These are phyloP conservation scores for Trisateles emortualis DNA, from an alignment of 2,888 invertebrate species.

Conservation along the genomic window DNA sequence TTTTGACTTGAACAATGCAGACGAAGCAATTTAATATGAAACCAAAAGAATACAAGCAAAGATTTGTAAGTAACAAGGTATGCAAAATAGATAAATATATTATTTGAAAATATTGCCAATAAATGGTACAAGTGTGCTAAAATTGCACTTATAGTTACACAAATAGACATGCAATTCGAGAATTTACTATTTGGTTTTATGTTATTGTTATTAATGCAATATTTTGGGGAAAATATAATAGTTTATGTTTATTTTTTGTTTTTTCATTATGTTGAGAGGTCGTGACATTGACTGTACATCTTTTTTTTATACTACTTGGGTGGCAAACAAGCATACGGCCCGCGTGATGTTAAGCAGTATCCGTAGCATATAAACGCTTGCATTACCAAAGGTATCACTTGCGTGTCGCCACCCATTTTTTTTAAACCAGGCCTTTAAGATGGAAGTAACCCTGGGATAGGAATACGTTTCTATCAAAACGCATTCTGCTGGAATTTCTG, in stretches of 20 bases:
- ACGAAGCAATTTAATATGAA: neutral
- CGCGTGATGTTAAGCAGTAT: too few species aligned
- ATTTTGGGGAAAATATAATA: slow-evolving; percentile 15
- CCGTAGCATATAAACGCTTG: neutral
- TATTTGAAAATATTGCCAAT: neutral
- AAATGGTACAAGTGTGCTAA: neutral
- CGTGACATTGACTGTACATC: slow-evolving; percentile 19
- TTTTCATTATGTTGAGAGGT: slow-evolving; percentile 26
- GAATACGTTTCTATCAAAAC: too few species aligned
- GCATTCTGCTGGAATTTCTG: too few species aligned
- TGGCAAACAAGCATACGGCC: too few species aligned
- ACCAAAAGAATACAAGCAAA: neutral
- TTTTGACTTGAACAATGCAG: neutral
- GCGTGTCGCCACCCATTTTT: too few species aligned
- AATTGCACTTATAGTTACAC: neutral
- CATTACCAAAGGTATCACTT: too few species aligned
- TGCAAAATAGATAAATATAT: neutral
- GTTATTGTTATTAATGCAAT: slow-evolving; percentile 10
- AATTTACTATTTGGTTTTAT: neutral
- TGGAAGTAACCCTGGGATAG: too few species aligned
- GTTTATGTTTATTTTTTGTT: too few species aligned
- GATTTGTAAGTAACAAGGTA: neutral
- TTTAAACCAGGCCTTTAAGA: too few species aligned
- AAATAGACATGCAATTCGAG: slow-evolving; percentile 8
- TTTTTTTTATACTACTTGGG: neutral